Base-by-base conservation (phyloP, 2,113 vertebrate species). In the Phocoena phocoena region DNA sequence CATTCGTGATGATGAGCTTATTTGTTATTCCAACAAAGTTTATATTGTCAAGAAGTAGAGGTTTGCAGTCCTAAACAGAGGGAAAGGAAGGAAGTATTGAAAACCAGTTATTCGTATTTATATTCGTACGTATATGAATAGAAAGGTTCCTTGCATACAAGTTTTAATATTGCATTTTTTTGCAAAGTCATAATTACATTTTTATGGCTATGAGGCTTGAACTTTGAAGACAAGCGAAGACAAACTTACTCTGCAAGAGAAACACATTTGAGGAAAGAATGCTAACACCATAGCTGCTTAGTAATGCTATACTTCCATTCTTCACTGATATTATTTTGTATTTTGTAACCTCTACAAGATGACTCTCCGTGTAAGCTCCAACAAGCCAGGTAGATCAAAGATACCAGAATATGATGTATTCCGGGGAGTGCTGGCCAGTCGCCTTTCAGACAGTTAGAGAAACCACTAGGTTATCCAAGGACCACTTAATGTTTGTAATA, bases 61-160 rank as follows among this genome's bases (percentile, higher is more conserved):
- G 96, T 67, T 98, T 93, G 92, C 99, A 99, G 23, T 98, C 98
- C 99, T 99, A 98, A 93, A 97, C 1, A 79, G 50, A 97, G 6
- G 8, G 25, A 88, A 10, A 93, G 31, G 63, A 53, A 90, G 41
- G 41, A 77, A 60, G 25, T 25, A 71, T 3, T 50, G 58, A 74
- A 77, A 74, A 86, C 41, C 58, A 31, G 13, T 74, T 5, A 83
- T 14, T 23, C 17, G 31, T 58, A 73, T 55, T 71, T 33, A 33
- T 33, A 62, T 47, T 47, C 41, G 38, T 23, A 36, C 13, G 23
- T 79, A 79, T 28, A 28, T 38, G 3, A 73, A 63, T 41, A 50
- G 53, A 89, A 79, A 25, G 26, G 20, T 86, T 90, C n/a, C 53
- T 68, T 77, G 33, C 10, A 31, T 65, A 36, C 0, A 89, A 73